Conservation (phyloP, 2,797 vertebrate species). For the Pangasius macronema region DNA sequence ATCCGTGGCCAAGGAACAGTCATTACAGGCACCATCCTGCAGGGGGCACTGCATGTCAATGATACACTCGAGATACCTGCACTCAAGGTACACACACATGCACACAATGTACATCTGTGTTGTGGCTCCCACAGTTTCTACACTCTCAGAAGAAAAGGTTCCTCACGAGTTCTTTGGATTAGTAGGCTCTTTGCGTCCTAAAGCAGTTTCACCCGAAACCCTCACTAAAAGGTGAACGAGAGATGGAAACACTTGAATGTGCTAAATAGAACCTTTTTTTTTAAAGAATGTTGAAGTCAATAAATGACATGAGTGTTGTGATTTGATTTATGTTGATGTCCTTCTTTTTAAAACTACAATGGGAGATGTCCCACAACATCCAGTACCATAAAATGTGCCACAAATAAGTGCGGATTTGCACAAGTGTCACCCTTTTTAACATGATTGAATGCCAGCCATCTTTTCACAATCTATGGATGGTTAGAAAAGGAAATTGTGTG, state of each 20-base stretch:
- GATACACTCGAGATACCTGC: conserved; percentile 95
- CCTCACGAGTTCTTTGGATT: not conserved
- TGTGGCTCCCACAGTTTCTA: not conserved
- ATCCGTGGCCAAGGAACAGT: conserved; percentile 97
- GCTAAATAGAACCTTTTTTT: not conserved
- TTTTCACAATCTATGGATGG: not conserved
- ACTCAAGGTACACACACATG: conserved; percentile 81
- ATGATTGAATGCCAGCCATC: not conserved
- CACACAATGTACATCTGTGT: conserved; percentile 25
- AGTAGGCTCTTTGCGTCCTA: not conserved
- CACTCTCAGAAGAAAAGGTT: not conserved
- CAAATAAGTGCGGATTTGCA: not conserved
- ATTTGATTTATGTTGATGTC: not conserved
- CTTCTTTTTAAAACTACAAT: not conserved
- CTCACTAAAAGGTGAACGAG: not conserved
- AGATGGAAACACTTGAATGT: not conserved
- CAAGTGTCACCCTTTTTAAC: not conserved
- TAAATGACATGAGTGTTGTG: not conserved
- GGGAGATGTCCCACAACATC: not conserved
- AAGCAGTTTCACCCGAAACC: not conserved
- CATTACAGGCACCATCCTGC: conserved; percentile 97
- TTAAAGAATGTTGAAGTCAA: not conserved
- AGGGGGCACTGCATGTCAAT: conserved; percentile 88
- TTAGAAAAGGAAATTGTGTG: not conserved
- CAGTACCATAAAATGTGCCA: not conserved